Base-by-base conservation (phyloP, 2,888 invertebrate genomes). In the Germaria angustata region DNA sequence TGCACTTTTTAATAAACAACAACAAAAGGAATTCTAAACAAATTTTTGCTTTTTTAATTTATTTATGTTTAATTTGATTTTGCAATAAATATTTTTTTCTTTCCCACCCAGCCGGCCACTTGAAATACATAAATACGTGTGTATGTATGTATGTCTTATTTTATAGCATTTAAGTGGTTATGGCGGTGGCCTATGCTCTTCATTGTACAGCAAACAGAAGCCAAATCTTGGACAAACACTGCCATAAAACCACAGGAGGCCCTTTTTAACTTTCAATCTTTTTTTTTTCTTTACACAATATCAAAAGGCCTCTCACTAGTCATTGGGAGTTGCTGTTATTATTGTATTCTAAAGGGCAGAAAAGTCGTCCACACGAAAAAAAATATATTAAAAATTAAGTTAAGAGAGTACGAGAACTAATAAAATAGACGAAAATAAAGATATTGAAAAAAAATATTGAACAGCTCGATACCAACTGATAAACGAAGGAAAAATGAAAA, bases 61-160 rank as follows among this genome's bases (percentile, higher is more conserved):
- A 57, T 65, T 65, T 28, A 13, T 72, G 71, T 79, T 79, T 79
- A 66, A 72, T 72, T 79, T 66, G 51, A 61, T 80, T 79, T 80
- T 44, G 79, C 79, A 80, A 80, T 59, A 57, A n/a, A n/a, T n/a
- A n/a, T n/a, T 41, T 79, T 22, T 53, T 13, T 22, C 32, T 32
- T 9, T 13, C 17, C 11, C 44, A 24, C 7, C 49, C 44, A 55
- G 13, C 11, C 44, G 22, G 11, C 49, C 44, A 55, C 49, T 78
- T 55, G n/a, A 79, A 49, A 71, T 49, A 5, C 28, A 28, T 28
- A 28, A 3, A 28, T 6, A 28, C 28, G 3, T 28, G 4, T 28
- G 28, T 28, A 28, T 28, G 28, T 28, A 28, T 28, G 28, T 28
- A 28, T 28, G 28, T 28, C 55, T 41, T 57, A 3, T 32, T 69